Percentiles rank a stretch among this genome's conserved stretches.
These are phyloP conservation scores for Agelas oroides DNA, from an alignment of 37 sponge, comb jelly and placozoan genomes.

Conservation along the genomic window DNA sequence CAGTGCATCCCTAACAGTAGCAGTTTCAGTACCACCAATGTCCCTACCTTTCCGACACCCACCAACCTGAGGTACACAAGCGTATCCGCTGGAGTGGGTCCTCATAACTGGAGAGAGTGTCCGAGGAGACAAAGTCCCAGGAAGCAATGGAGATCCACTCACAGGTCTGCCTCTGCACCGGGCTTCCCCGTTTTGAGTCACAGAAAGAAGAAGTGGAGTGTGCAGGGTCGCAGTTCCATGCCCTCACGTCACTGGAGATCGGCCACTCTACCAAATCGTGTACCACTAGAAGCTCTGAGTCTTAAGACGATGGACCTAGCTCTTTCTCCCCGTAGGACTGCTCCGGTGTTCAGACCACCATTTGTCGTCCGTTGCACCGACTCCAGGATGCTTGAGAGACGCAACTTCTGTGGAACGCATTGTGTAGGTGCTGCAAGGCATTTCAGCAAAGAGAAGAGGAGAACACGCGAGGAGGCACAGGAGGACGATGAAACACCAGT, in stretches of 20 bases:
- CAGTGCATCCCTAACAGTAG: too few relatives aligned
- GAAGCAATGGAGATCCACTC: background rate
- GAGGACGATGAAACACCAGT: too few relatives aligned
- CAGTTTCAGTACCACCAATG: background rate
- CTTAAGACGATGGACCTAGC: background rate
- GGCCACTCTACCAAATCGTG: constrained; percentile 21
- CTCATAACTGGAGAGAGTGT: constrained; percentile 59
- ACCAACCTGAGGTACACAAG: constrained; percentile 4
- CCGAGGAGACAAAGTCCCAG: constrained; percentile 42
- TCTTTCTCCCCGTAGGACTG: background rate
- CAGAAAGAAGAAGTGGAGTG: background rate
- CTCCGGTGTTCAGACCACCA: constrained; percentile 36
- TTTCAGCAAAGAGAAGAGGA: background rate
- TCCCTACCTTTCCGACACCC: background rate
- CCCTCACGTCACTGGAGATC: background rate
- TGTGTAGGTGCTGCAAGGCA: too few relatives aligned
- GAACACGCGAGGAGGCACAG: too few relatives aligned
- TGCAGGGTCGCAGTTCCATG: background rate
- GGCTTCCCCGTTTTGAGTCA: background rate
- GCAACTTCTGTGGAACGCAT: constrained; percentile 63
- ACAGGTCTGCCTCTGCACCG: constrained; percentile 19
- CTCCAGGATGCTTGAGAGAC: constrained; percentile 14
- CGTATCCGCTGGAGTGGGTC: constrained; percentile 20
- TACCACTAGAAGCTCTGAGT: background rate
- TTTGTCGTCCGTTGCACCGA: constrained; percentile 67